Percentiles rank a stretch among this genome's conserved stretches.
Conservation (phyloP, 2,797 vertebrate species). For the Lutjanus campechanus region DNA sequence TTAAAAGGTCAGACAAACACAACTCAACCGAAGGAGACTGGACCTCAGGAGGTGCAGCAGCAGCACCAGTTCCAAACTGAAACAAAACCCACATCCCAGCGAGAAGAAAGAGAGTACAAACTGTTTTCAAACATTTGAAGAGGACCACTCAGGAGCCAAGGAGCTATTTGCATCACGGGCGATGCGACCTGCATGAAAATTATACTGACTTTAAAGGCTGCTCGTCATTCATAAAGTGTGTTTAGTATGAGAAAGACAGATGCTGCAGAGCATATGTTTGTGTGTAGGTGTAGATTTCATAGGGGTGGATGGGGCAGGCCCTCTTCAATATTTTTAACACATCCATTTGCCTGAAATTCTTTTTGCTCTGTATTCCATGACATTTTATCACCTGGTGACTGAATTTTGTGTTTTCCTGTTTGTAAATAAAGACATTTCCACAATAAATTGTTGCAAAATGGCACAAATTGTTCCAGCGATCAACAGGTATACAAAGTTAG, state of each 20-base stretch:
- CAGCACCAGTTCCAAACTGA: slow-evolving; percentile 48
- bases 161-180: slow-evolving; percentile 54
- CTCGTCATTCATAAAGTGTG: slow-evolving; percentile 30
- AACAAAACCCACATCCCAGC: slow-evolving; percentile 54
- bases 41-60: slow-evolving; percentile 47
- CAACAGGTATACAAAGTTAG: no score
- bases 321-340: no score
- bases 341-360: no score
- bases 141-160: slow-evolving; percentile 43
- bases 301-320: no score
- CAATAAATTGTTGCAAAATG: no score
- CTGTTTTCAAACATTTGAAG: slow-evolving; percentile 69
- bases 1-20: slow-evolving; percentile 65
- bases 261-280: slow-evolving; percentile 21
- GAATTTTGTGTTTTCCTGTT: no score
- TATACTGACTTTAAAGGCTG: slow-evolving; percentile 40
- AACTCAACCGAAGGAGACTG: slow-evolving; percentile 42
- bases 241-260: slow-evolving; percentile 35
- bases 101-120: slow-evolving; percentile 48
- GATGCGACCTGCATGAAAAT: slow-evolving; percentile 66
- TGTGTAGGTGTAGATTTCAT: no score
- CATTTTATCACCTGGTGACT: no score
- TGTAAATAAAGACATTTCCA: no score
- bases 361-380: no score
- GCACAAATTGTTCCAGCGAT: no score